phyloP scores from a whole-genome alignment of 2,113 vertebrate species.

The Chaetorhynchus papuensis region DNA sequence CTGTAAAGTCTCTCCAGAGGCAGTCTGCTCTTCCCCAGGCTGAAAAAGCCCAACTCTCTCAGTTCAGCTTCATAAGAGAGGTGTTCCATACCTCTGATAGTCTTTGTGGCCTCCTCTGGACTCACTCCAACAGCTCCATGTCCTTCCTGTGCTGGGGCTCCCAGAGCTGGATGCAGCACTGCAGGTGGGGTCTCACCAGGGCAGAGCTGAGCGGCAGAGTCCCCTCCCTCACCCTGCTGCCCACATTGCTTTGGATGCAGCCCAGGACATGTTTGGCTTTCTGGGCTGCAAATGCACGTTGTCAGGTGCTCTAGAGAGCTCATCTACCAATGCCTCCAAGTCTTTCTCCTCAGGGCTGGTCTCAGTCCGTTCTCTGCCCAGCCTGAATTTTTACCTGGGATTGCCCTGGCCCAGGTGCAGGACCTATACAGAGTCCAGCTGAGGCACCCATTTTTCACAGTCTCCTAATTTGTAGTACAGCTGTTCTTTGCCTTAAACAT shows the following conservation, averaged over 20 bases:
- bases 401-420: not conserved
- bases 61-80: not conserved
- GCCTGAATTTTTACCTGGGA: not conserved
- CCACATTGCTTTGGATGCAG: rapidly evolving
- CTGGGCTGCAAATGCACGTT: not conserved
- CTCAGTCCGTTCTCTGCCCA: not conserved
- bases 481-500: not conserved
- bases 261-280: not conserved
- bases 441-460: not conserved
- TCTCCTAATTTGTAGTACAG: not conserved
- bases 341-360: not conserved
- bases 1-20: not conserved
- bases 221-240: rapidly evolving
- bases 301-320: not conserved
- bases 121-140: not conserved
- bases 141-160: not conserved
- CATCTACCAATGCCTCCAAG: not conserved
- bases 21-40: not conserved
- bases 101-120: not conserved
- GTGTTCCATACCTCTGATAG: not conserved
- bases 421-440: rapidly evolving
- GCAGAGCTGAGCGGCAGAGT: not conserved
- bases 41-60: not conserved
- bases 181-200: not conserved
- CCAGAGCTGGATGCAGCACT: not conserved